Percentiles rank a stretch among this genome's conserved stretches.
These are phyloP conservation scores for Apostichopus californicus DNA, from an alignment of 35 echinoderm and acorn worm species.

Conservation along the genomic window DNA sequence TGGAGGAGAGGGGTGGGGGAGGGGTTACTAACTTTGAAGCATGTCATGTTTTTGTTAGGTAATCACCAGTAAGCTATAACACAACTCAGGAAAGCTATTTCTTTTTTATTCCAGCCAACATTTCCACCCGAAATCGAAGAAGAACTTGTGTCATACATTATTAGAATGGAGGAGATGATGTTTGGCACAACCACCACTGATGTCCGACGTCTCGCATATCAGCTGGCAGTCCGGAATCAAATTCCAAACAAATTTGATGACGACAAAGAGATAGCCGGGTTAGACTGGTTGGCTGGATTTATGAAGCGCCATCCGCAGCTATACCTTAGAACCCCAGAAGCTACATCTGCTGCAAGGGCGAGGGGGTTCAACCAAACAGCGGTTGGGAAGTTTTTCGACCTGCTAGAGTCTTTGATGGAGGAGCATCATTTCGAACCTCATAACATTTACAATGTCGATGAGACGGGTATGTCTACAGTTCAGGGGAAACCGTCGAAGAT, in stretches of 20 bases:
- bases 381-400: not conserved
- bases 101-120: constrained; percentile 19
- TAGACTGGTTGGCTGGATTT: constrained; percentile 11
- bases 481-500: constrained; percentile 20
- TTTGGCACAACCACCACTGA: constrained; percentile 9
- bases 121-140: not conserved
- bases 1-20: too few relatives aligned
- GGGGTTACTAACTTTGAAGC: not conserved
- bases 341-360: constrained; percentile 36
- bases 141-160: constrained; percentile 13
- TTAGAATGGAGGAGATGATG: constrained; percentile 44
- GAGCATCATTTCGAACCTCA: constrained; percentile 27
- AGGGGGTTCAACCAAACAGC: not conserved
- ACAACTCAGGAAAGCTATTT: not conserved
- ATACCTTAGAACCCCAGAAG: constrained; percentile 29
- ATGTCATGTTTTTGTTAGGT: not conserved
- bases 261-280: not conserved
- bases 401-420: not conserved
- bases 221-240: not conserved
- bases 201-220: constrained; percentile 2
- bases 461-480: constrained; percentile 40
- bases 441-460: constrained; percentile 28
- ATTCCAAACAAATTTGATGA: not conserved
- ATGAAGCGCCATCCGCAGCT: constrained; percentile 3
- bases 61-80: not conserved